A percentile compares a stretch with the other conserved stretches of the same genome.
These are phyloP conservation scores for Antheraea mylitta DNA, from an alignment of 1,140 invertebrate genomes.

Conservation along the genomic window DNA sequence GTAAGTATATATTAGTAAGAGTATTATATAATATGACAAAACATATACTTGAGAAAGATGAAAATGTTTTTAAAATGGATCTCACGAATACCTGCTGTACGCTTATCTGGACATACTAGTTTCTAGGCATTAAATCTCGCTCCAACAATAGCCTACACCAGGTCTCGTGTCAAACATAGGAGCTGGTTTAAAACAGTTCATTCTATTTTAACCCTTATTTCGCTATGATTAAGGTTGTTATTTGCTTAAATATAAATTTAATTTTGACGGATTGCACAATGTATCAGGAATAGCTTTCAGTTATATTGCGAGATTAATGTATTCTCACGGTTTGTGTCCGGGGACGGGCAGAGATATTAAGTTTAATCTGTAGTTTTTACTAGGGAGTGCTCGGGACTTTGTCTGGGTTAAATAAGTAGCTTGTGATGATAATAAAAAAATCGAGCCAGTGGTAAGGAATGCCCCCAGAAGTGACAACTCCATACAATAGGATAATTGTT, in stretches of 20 bases:
- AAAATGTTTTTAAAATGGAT: no score
- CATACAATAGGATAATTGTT: no score
- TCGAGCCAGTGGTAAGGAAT: no score
- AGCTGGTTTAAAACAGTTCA: neutral
- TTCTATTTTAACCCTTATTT: neutral
- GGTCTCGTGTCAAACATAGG: neutral
- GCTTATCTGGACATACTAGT: neutral
- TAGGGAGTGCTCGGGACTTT: no score
- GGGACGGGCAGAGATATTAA: neutral
- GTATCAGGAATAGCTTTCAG: neutral
- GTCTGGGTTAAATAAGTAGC: no score
- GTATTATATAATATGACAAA: no score
- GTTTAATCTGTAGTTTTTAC: no score
- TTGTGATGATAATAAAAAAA: no score
- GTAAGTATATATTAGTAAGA: no score
- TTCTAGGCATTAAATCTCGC: neutral
- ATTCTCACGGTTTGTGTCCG: neutral
- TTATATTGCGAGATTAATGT: neutral
- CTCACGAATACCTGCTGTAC: neutral
- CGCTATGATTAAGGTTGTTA: neutral
- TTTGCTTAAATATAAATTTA: neutral
- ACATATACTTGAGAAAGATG: no score
- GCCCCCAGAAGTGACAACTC: no score
- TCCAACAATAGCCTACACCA: neutral
- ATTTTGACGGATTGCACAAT: conserved; percentile 1